Base-by-base conservation (phyloP, 2,888 invertebrate genomes). In the Luperina testacea region DNA sequence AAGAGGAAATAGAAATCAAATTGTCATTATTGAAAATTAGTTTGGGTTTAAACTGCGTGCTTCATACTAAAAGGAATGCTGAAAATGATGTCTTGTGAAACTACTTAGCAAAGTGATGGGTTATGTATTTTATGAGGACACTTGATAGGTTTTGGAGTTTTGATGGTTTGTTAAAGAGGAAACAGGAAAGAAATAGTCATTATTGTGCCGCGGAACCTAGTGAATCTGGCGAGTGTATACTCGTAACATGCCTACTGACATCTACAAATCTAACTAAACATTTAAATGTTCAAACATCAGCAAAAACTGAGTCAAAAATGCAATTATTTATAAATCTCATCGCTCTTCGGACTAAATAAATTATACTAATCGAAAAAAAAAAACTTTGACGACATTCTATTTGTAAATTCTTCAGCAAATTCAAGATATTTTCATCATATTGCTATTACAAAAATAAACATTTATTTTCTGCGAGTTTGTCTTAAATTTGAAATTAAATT, bases 371-470 rank as follows among this genome's bases (percentile, higher is more conserved):
- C 42, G 53, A 27, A 64, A 64, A 65, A 51, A 51, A 67, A 78
- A 71, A 73, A 70, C 45, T n/a, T 57, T 48, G 48, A 67, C 78
- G 68, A 70, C 69, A n/a, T 75, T 83, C 72, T 83, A 80, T 83
- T 80, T 79, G 57, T 64, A 79, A 75, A 32, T 67, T 74, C 51
- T 73, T 51, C n/a, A 53, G 24, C 42, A 67, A 80, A 80, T 38
- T 20, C 24, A 69, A 75, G 51, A 72, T 45, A 82, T 75, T 75
- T 83, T 71, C 38, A 59, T 72, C 57, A 64, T 45, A 38, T 20
- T n/a, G 20, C 27, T 45, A 17, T 48, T 57, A 82, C 53, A 77
- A 65, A 82, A 74, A 59, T n/a, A 61, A 73, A 64, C 24, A 65
- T 65, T 69, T 64, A 48, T 64, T 64, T 67, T 74, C 71, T 13